Conservation (phyloP, 2,113 vertebrate genomes). For the Thryonomys swinderianus region DNA sequence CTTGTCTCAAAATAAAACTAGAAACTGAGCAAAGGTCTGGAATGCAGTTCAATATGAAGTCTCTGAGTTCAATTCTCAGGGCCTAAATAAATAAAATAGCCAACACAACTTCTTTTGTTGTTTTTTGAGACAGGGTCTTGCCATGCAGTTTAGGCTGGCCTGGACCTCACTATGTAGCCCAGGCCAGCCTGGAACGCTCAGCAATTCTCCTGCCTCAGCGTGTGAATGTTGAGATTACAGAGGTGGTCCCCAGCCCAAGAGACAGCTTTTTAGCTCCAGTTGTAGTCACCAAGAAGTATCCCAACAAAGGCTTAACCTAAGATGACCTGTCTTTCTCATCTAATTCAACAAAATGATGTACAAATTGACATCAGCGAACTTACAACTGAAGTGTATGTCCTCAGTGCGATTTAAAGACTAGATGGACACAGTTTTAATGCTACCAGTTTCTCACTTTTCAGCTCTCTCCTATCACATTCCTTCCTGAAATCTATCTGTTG, state of each 20-base stretch:
- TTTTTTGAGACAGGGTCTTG: neutral
- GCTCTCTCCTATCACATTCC: neutral
- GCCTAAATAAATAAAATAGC: neutral
- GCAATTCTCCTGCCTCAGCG: neutral
- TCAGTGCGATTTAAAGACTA: neutral
- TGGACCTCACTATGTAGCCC: neutral
- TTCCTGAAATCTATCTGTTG: neutral
- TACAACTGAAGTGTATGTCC: neutral
- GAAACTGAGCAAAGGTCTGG: neutral
- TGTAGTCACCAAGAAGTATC: neutral
- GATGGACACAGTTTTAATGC: neutral
- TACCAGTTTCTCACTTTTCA: conserved; percentile 24
- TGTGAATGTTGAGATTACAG: neutral
- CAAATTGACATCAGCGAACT: conserved; percentile 11
- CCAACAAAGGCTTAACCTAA: neutral
- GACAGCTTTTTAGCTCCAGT: neutral
- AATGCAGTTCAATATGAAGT: neutral
- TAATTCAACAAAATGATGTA: conserved; percentile 11
- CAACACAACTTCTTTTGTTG: neutral
- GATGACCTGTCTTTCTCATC: neutral
- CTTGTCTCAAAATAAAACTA: neutral
- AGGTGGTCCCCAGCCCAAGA: neutral
- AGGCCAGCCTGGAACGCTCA: neutral
- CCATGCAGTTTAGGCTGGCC: neutral
- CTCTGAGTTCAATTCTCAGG: neutral